Evolutionary conservation across 2,888 invertebrate species (phyloP).

Genomic region (Dasysyrphus tricinctus): DNA sequence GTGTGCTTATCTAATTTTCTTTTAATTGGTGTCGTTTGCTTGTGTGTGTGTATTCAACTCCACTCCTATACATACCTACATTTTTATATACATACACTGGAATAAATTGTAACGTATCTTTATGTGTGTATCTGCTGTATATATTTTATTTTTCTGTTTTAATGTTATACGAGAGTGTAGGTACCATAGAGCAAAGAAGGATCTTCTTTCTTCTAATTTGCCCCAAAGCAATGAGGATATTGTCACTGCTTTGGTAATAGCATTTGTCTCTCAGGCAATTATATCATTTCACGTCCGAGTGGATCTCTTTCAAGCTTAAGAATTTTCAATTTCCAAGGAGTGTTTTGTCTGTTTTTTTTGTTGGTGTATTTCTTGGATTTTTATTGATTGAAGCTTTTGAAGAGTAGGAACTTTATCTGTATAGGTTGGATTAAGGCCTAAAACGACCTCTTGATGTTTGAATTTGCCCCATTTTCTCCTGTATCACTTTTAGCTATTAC

Average conservation of each 20-base stretch:
- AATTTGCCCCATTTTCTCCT: neutral
- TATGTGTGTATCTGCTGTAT: neutral
- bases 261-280: slow-evolving; percentile 38
- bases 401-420: neutral
- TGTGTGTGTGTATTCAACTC: slow-evolving; percentile 47
- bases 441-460: neutral
- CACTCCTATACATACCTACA: neutral
- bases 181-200: slow-evolving; percentile 13
- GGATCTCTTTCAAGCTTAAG: slow-evolving; percentile 22
- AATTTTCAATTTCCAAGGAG: slow-evolving; percentile 31
- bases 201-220: slow-evolving; percentile 21
- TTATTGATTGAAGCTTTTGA: slow-evolving; percentile 7
- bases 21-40: slow-evolving; percentile 56
- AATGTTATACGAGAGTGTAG: neutral
- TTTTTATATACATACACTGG: neutral
- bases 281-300: slow-evolving; percentile 35
- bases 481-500: neutral
- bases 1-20: slow-evolving; percentile 53
- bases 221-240: slow-evolving; percentile 3
- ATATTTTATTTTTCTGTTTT: slow-evolving; percentile 18
- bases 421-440: neutral
- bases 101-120: neutral
- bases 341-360: slow-evolving; percentile 17
- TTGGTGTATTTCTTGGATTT: neutral
- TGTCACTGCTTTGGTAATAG: slow-evolving; percentile 36